Percentiles rank a stretch among this genome's conserved stretches.
Conservation (phyloP, 1,140 invertebrate genomes). For the Hormaphis cornu region DNA sequence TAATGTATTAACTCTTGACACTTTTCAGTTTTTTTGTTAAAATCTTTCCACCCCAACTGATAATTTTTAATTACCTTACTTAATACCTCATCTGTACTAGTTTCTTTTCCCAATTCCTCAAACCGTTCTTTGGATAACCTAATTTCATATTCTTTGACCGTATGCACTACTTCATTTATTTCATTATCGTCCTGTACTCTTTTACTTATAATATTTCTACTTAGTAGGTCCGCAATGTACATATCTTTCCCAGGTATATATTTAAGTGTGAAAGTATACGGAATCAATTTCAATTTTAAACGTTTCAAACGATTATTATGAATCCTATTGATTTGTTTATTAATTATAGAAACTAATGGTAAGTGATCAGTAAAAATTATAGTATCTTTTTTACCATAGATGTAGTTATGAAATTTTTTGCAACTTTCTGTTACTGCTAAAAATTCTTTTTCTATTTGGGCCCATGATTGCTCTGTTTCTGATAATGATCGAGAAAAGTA, state of each 20-base stretch:
- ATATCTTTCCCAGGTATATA: slow-evolving; percentile 39
- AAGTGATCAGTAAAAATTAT: slow-evolving; percentile 41
- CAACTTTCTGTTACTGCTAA: slow-evolving; percentile 38
- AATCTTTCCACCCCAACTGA: slow-evolving; percentile 35
- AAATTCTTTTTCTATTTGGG: slow-evolving; percentile 41
- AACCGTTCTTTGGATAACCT: slow-evolving; percentile 33
- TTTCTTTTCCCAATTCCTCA: slow-evolving; percentile 34
- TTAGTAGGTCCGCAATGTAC: slow-evolving; percentile 39
- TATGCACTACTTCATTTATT: background rate
- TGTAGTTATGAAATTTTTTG: slow-evolving; percentile 39
- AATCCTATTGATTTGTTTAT: slow-evolving; percentile 35
- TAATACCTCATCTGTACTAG: slow-evolving; percentile 34
- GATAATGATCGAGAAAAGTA: slow-evolving; percentile 41
- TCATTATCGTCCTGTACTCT: background rate
- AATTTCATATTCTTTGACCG: background rate
- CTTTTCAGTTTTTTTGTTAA: slow-evolving; percentile 9
- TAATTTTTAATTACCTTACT: slow-evolving; percentile 32
- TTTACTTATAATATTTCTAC: slow-evolving; percentile 35
- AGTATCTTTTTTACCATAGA: slow-evolving; percentile 38
- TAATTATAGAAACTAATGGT: slow-evolving; percentile 39
- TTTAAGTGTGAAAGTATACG: slow-evolving; percentile 39
- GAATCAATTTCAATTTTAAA: slow-evolving; percentile 41
- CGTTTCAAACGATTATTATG: slow-evolving; percentile 41
- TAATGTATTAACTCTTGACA: slow-evolving; percentile 35
- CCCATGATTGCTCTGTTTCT: slow-evolving; percentile 39